Evolutionary conservation across 2,797 vertebrate species (phyloP).

Genomic region (Pachyuromys duprasi): DNA sequence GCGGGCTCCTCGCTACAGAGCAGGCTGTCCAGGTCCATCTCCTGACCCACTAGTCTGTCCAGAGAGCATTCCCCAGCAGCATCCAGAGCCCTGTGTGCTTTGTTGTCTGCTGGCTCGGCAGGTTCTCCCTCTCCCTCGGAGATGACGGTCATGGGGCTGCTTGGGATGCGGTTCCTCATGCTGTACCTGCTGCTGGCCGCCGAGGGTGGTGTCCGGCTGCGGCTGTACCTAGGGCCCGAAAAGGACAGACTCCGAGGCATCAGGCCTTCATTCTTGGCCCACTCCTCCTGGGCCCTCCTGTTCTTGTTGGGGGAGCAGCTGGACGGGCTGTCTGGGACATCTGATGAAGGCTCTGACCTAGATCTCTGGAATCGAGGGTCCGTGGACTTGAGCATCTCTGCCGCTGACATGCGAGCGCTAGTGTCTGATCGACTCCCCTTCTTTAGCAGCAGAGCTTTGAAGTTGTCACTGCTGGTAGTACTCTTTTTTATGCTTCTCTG

Average conservation of each 20-base stretch:
- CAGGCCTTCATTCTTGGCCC: constrained; percentile 92
- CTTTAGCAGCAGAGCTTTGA: constrained; percentile 97
- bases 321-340: constrained; percentile 88
- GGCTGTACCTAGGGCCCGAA: constrained; percentile 91
- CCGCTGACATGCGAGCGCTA: constrained; percentile 96
- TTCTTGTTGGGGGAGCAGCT: constrained; percentile 90
- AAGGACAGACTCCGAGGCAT: constrained; percentile 91
- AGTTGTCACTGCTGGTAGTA: constrained; percentile 97
- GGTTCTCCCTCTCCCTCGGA: constrained; percentile 95
- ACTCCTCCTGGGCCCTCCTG: constrained; percentile 92
- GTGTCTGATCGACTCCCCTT: constrained; percentile 96
- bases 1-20: constrained; percentile 32
- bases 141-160: constrained; percentile 99
- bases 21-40: constrained; percentile 74
- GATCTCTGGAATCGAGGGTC: constrained; percentile 94
- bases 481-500: constrained; percentile 96
- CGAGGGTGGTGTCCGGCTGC: constrained; percentile 95
- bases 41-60: constrained; percentile 76
- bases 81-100: constrained; percentile 75
- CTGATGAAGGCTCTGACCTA: constrained; percentile 86
- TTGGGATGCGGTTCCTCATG: constrained; percentile 95
- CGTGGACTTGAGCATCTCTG: constrained; percentile 97
- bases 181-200: constrained; percentile 98
- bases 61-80: constrained; percentile 70
- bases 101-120: constrained; percentile 81